Conservation (phyloP, 2,113 vertebrate genomes). For the Abramis brama region DNA sequence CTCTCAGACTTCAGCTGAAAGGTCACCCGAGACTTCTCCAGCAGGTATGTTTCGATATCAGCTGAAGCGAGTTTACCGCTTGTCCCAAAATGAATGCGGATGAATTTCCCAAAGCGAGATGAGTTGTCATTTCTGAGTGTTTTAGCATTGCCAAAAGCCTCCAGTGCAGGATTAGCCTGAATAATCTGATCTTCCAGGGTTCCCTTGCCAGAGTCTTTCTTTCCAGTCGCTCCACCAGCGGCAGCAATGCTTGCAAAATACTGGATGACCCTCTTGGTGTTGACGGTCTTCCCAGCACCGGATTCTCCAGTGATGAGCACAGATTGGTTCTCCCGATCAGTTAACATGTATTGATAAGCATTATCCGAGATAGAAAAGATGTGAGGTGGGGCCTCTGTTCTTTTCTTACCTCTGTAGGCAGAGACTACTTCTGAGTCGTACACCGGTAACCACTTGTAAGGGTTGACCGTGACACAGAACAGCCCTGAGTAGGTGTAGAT, state of each 20-base stretch:
- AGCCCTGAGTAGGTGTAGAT: conserved; percentile 80
- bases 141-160: conserved; percentile 91
- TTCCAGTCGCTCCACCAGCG: conserved; percentile 68
- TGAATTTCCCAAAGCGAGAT: conserved; percentile 92
- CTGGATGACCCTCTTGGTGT: conserved; percentile 87
- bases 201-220: conserved; percentile 84
- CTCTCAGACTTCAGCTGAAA: conserved; percentile 93
- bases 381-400: conserved; percentile 77
- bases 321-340: conserved; percentile 61
- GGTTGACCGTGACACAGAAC: conserved; percentile 79
- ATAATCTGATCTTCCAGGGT: conserved; percentile 89
- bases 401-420: conserved; percentile 80
- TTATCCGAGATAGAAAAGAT: conserved; percentile 83
- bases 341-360: conserved; percentile 82
- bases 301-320: conserved; percentile 81
- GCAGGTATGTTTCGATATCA: conserved; percentile 90
- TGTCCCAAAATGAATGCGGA: conserved; percentile 90
- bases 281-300: conserved; percentile 85
- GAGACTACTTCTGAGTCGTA: conserved; percentile 76
- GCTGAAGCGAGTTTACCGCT: conserved; percentile 91
- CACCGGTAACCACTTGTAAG: conserved; percentile 80
- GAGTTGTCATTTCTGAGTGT: conserved; percentile 90
- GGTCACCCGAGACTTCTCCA: conserved; percentile 79
- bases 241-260: conserved; percentile 86
- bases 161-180: conserved; percentile 85